Conservation (phyloP, 2,797 vertebrate species). For the Neostethus bicornis region DNA sequence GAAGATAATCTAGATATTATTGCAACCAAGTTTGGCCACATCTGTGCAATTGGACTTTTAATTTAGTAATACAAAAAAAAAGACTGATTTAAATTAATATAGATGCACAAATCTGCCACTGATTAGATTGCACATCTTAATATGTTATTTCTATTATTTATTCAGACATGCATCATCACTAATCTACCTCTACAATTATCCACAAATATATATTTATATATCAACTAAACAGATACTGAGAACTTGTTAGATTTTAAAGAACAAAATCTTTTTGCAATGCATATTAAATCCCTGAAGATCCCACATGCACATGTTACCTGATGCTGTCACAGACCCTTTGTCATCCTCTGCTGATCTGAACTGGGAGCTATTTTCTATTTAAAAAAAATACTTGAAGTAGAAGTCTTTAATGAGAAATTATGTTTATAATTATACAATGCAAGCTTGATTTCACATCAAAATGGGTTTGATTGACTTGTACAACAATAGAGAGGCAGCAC, state of each 20-base stretch:
- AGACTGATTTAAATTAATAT: too few species aligned
- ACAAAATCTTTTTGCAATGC: constrained; percentile 3
- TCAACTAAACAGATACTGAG: background rate
- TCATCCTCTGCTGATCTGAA: constrained; percentile 37
- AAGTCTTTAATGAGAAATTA: constrained; percentile 13
- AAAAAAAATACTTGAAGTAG: constrained; percentile 39
- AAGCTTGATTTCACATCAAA: constrained; percentile 3
- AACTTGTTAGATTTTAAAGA: background rate
- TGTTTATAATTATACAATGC: background rate
- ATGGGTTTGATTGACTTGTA: constrained; percentile 16
- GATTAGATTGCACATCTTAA: too few species aligned
- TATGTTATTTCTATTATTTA: too few species aligned
- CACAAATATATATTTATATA: constrained; percentile 6
- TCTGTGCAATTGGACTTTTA: too few species aligned
- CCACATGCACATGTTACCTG: background rate
- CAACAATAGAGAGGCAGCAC: constrained; percentile 21
- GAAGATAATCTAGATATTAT: too few species aligned
- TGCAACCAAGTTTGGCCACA: too few species aligned
- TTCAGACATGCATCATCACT: background rate
- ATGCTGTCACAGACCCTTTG: constrained; percentile 26
- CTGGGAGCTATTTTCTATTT: constrained; percentile 3
- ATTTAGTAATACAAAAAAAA: too few species aligned
- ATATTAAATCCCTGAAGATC: constrained; percentile 6
- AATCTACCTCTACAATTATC: background rate
- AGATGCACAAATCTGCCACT: too few species aligned